Base-by-base conservation (phyloP, 64 coral and sea anemone species). In the Platygyra sinensis region DNA sequence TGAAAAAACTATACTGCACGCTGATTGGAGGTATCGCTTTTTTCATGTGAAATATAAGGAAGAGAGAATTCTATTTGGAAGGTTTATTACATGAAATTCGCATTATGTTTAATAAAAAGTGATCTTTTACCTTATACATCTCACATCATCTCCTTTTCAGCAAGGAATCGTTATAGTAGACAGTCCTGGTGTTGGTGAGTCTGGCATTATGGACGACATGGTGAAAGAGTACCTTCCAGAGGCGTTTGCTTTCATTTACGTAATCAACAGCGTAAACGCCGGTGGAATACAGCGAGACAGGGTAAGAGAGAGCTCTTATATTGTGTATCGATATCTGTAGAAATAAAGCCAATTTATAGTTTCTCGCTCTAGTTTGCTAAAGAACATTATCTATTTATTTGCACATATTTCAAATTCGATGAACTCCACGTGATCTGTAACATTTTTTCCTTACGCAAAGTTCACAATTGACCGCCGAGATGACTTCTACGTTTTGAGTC, bases 221-320 rank as follows among this genome's bases (percentile, higher is more conserved):
- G 60, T 85, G 10, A 85, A 22, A 50, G 8, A 69, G 20, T 85
- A 85, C 57, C 60, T 85, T 8, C 81, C 81, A 36, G 36, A 85
- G 32, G 81, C 81, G 6, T 85, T 85, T 33, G 81, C 81, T n/a
- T 85, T 85, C 7, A 85, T 85, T 13, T 85, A 85, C 57, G 60
- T 65, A 20, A 85, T 85, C 39, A 71, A 85, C 81, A 65, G 19
- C 22, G 60, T 1, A 29, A 63, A 65, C 30, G 62, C 81, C 16
- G 62, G 81, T 24, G 81, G 81, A 71, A 31, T 85, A 38, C 81
- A 85, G 65, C 16, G 22, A 15, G 60, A 64, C 22, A 61, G 62
- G 33, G 62, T 67, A 46, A 46, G 42, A 30, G 8, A 32, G 4
- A n/a, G 19, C 2, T n/a, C n/a, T n/a, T 11, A 36, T 36, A 36